These are phyloP conservation scores for Drosophila pallidifrons DNA, from an alignment of 1,140 invertebrate species.

Conservation along the genomic window DNA sequence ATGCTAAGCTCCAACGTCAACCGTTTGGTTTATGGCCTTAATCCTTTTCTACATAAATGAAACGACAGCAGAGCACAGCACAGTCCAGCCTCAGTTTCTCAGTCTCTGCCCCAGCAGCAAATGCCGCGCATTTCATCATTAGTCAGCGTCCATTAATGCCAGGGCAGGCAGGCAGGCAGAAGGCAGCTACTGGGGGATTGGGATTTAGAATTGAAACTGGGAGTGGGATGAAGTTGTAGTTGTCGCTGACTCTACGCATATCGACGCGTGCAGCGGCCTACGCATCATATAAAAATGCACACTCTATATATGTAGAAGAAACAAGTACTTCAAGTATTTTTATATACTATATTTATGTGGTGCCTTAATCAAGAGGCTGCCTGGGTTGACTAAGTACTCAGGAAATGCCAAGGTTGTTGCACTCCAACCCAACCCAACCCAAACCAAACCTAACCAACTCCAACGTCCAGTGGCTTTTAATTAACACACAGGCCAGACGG, in stretches of 20 bases:
- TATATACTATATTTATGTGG: conserved; percentile 32
- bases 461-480: conserved; percentile 80
- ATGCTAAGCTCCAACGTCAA: conserved; percentile 82
- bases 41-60: conserved; percentile 83
- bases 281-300: conserved; percentile 52
- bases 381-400: conserved; percentile 77
- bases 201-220: conserved; percentile 47
- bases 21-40: conserved; percentile 82
- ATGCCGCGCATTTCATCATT: conserved; percentile 83
- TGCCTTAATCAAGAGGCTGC: conserved; percentile 67
- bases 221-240: conserved; percentile 25
- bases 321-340: conserved; percentile 5
- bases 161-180: conserved; percentile 51
- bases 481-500: conserved; percentile 72
- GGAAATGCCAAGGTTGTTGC: conserved; percentile 82
- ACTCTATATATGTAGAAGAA: conserved; percentile 7
- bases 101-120: conserved; percentile 43
- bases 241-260: conserved; percentile 34
- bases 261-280: conserved; percentile 65
- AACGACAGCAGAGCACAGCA: conserved; percentile 50
- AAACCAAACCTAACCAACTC: conserved; percentile 35
- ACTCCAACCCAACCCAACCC: conserved; percentile 38
- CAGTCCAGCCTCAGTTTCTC: conserved; percentile 27
- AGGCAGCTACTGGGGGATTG: conserved; percentile 38
- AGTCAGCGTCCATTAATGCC: conserved; percentile 80